These are phyloP conservation scores for Labrus mixtus DNA, from an alignment of 2,113 vertebrate species.

Conservation along the genomic window DNA sequence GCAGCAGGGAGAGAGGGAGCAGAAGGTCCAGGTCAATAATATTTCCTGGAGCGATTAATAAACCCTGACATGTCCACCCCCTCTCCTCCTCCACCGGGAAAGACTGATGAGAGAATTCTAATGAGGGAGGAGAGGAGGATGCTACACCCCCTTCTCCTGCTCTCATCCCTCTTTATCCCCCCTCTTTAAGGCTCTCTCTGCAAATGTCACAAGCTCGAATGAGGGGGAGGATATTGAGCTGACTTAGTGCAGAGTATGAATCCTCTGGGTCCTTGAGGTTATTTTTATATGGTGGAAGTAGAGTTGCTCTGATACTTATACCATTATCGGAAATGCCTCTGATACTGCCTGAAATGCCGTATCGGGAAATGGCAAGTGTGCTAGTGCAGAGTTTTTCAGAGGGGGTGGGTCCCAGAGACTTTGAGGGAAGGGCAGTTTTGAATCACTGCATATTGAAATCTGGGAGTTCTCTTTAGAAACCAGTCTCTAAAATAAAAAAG, in stretches of 20 bases:
- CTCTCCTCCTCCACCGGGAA: conserved; percentile 43
- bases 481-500: too few relatives aligned
- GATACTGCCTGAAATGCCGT: not conserved
- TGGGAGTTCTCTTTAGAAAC: too few relatives aligned
- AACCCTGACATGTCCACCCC: conserved; percentile 65
- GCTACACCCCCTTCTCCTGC: not conserved
- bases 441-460: too few relatives aligned
- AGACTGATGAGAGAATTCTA: conserved; percentile 76
- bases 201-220: conserved; percentile 62
- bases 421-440: too few relatives aligned
- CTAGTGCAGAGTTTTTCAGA: too few relatives aligned
- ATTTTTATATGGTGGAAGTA: conserved; percentile 32
- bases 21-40: conserved; percentile 79
- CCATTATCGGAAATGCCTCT: not conserved
- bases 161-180: conserved; percentile 26
- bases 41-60: conserved; percentile 78
- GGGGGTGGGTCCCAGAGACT: too few relatives aligned
- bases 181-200: conserved; percentile 41
- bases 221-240: conserved; percentile 39
- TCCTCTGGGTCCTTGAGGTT: conserved; percentile 39
- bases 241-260: conserved; percentile 25
- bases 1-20: conserved; percentile 53
- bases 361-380: not conserved
- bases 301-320: not conserved
- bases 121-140: conserved; percentile 56